Evolutionary conservation across 2,113 vertebrate species (phyloP), one percentile per base, ranked within the genome.

Genomic region (Oncorhynchus masou): DNA sequence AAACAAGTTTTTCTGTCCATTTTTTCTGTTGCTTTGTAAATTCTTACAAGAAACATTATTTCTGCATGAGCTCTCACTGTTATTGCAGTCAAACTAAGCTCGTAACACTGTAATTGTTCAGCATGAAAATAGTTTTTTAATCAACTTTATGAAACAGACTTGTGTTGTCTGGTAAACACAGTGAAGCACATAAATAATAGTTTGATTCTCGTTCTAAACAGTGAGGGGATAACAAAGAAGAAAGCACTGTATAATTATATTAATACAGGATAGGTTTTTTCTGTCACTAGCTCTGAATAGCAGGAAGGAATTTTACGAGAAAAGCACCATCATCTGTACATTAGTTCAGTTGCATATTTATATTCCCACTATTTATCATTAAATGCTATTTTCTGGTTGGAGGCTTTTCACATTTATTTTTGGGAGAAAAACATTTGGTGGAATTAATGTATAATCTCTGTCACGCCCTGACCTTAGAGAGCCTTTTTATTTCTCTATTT

Each of bases 301-400:
- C 15, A 68, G 9, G 16, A 45, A 45, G 29, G 20, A 34, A 31
- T 68, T 7, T 31, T 12, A 29, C 16, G 9, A 11, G 13, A 29
- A 67, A 19, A 39, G 67, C 7, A 22, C 3, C 29, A 22, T 68
- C 31, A 39, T 68, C 31, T 68, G 15, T 15, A 68, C 31, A 39
- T 45, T 68, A 34, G 29, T 68, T 45, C 19, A 16, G 31, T n/a
- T 68, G 31, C 39, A 34, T 68, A 68, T 68, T 6, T 39, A 22
- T 68, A 24, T 11, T 4, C 67, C 6, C 67, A 68, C 67, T 34
- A 68, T 45, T 29, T 68, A 8, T 45, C 31, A 68, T 68, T 39
- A 39, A 68, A 68, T 34, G 67, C 67, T 19, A 45, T 45, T 68
- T 45, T 68, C 31, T 68, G 34, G 64, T 66, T 66, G 64, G 64